Base-by-base conservation (phyloP, 2,888 invertebrate genomes). In the Frankliniella intonsa region DNA sequence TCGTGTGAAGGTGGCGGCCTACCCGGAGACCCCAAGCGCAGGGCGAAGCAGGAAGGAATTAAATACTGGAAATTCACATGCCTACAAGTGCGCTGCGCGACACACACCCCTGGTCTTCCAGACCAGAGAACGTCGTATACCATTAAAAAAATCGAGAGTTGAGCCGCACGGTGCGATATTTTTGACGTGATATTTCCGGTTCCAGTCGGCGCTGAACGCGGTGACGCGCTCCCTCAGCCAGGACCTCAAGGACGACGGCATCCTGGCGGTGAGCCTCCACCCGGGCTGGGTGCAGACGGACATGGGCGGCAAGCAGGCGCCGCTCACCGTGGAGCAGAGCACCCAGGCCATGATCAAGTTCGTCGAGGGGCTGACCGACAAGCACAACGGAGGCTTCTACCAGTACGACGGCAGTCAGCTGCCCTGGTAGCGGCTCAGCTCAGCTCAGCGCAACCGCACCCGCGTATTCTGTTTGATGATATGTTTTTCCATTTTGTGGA, bases 271-370 rank as follows among this genome's bases (percentile, higher is more conserved):
- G 0, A 90, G 87, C 22, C 87, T 97, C 83, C 97, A 97, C 88
- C 97, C 97, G 0, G 97, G 97, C 3, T 97, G 97, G 97, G 96
- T 97, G 12, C 92, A 93, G 87, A 97, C 97, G 0, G 94, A 93
- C 84, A 94, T 97, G 95, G 97, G 97, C 8, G 97, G 97, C 9
- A 88, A 90, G 76, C 92, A 92, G 84, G 97, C 97, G 0, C 93
- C 93, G 0, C 88, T 96, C 51, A 92, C 93, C 82, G 89, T 95
- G 1, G 91, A 93, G 50, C 90, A 91, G 1, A 93, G 95, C 86
- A 91, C 93, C 9, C 86, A 86, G 0, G 90, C 90, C 25, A 92
- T 97, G 83, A 88, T 96, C 25, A 87, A 91, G 11, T 92, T 94
- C 8, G 87, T 97, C 80, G 86, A 88, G 69, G 89, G 89, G 2